Evolutionary conservation across 1,140 invertebrate genomes (phyloP), one percentile per base, ranked within the genome.

Genomic region (Euglossa dilemma): DNA sequence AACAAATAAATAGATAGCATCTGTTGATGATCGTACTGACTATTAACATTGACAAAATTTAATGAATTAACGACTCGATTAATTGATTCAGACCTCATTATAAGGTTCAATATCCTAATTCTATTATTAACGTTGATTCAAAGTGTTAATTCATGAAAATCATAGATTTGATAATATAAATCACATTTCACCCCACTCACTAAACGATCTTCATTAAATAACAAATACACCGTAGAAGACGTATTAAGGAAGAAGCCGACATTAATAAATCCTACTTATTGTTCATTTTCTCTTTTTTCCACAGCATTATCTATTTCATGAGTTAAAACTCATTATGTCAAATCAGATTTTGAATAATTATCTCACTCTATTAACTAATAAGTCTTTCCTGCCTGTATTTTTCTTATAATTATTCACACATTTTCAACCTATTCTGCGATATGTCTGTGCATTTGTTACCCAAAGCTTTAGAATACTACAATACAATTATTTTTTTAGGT

Each of bases 1-100:
- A 93, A 94, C 92, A 94, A 93, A 94, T 93, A 93, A 94, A 93
- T 93, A 93, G 90, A 90, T 93, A 93, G 92, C 89, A 93, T 93
- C 91, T 92, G 91, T 92, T 90, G 91, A 92, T 93, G 89, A 90
- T 92, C 80, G 80, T 93, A 93, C 84, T 93, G 89, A 91, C 89
- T 92, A 93, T 93, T 89, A 93, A 93, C 92, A 93, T 88, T 91
- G 89, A 93, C 89, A 91, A 88, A 89, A 89, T 91, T 92, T 91
- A 84, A 87, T 88, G 88, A 83, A 80, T 88, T 85, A 86, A 87
- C 86, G 82, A 89, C 76, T 89, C 79, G 77, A 64, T 85, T 78
- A 83, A 87, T 86, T 84, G 63, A 80, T 88, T 87, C 47, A 72
- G 28, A 80, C 73, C 83, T 87, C 28, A 50, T 54, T 87, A 81